Evolutionary conservation across 1,140 invertebrate genomes (phyloP).

Genomic region (Drosophila insularis): DNA sequence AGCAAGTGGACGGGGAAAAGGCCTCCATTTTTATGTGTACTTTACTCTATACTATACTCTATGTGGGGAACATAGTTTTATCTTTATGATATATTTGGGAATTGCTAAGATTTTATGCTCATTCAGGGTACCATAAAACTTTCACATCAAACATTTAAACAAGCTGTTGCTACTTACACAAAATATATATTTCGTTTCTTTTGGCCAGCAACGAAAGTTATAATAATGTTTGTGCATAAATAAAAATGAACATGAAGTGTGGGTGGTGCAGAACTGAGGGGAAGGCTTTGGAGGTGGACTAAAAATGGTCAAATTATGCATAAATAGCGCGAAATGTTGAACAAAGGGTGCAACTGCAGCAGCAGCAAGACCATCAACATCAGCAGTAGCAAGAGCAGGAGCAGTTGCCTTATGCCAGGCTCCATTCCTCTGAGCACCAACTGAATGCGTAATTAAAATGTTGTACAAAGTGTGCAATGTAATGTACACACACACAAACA

Average conservation of each 20-base stretch:
- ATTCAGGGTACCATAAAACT: slow-evolving; percentile 67
- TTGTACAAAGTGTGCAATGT: slow-evolving; percentile 53
- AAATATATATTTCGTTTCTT: not conserved
- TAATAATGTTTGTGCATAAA: slow-evolving; percentile 34
- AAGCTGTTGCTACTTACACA: slow-evolving; percentile 35
- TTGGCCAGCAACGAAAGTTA: slow-evolving; percentile 21
- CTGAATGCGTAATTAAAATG: slow-evolving; percentile 78
- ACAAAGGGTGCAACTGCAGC: slow-evolving; percentile 22
- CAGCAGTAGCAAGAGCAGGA: slow-evolving; percentile 22
- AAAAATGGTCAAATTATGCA: slow-evolving; percentile 57
- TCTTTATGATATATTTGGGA: slow-evolving; percentile 57
- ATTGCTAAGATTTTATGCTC: slow-evolving; percentile 69
- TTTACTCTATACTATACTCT: too few species aligned
- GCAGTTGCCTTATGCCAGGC: slow-evolving; percentile 15
- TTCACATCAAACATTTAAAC: slow-evolving; percentile 63
- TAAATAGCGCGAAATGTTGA: slow-evolving; percentile 52
- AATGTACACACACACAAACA: slow-evolving; percentile 17
- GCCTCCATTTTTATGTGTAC: slow-evolving; percentile 26
- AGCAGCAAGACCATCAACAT: slow-evolving; percentile 18
- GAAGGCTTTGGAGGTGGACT: not conserved
- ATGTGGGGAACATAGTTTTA: slow-evolving; percentile 45
- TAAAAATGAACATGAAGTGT: not conserved
- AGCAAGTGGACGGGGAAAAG: not conserved
- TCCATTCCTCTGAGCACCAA: slow-evolving; percentile 45
- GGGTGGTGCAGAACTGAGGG: too few species aligned